Base-by-base conservation (phyloP, 2,113 vertebrate species). In the Thinocorus orbignyianus region DNA sequence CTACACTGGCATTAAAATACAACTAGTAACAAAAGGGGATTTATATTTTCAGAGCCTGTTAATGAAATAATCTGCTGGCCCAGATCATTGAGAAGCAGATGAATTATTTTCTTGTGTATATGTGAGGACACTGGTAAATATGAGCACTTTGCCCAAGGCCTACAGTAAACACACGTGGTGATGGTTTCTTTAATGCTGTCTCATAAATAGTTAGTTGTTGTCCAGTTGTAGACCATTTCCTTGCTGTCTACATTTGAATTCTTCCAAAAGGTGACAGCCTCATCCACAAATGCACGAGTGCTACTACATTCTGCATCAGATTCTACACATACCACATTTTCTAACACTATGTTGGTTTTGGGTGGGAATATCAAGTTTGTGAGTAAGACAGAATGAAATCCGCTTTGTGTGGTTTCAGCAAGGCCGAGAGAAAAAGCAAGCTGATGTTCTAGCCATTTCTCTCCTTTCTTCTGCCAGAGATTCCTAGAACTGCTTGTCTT, bases 21-120 rank as follows among this genome's bases (percentile, higher is more conserved):
- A 86, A 62, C 6, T 19, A 41, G 3, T 39, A 72, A 72, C 5
- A 68, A 46, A 42, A 76, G 3, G 13, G 11, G 25, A 26, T 31
- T 54, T n/a, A n/a, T n/a, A n/a, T n/a, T n/a, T n/a, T n/a, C n/a
- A n/a, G n/a, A n/a, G n/a, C n/a, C n/a, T n/a, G n/a, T n/a, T n/a
- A n/a, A n/a, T n/a, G n/a, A n/a, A n/a, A n/a, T n/a, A n/a, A n/a
- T 13, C 8, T 68, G 70, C 52, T 0, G 0, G 8, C 9, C 68
- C 57, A 54, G 14, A 52, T n/a, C 8, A 49, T 19, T 51, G 60
- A 37, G 33, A 60, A 85, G 20, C 22, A 31, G 42, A 81, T 26
- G 0, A 44, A 78, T 62, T 68, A 19, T 31, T 57, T 60, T 55
- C 48, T 18, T 52, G 23, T 1, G 3, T 6, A 19, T 31, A 51